Evolutionary conservation across 2,888 invertebrate species (phyloP).

Genomic region (Calliphora vomitoria): DNA sequence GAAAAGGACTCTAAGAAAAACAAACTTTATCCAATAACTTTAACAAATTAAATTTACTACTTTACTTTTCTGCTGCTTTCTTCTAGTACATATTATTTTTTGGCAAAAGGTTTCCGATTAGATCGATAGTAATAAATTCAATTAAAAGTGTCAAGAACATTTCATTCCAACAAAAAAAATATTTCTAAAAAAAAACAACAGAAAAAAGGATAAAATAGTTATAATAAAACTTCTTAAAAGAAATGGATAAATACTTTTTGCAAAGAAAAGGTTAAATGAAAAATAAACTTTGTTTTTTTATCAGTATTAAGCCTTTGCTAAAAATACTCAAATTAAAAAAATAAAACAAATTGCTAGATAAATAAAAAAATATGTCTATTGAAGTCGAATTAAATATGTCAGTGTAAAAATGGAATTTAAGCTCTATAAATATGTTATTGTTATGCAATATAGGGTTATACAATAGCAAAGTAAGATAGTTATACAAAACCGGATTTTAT

Average conservation of each 20-base stretch:
- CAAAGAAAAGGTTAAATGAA: slow-evolving; percentile 28
- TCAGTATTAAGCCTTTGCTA: background rate
- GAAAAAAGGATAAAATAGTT: slow-evolving; percentile 22
- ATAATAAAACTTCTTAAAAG: slow-evolving; percentile 1
- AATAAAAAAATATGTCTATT: background rate
- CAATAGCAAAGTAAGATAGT: too few species aligned
- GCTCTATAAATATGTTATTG: too few species aligned
- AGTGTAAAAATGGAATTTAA: too few species aligned
- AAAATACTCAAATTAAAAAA: background rate
- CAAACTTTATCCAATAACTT: slow-evolving; percentile 61
- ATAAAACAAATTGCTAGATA: background rate
- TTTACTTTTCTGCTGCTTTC: slow-evolving; percentile 40
- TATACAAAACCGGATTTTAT: too few species aligned
- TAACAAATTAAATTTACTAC: slow-evolving; percentile 68
- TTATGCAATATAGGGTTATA: too few species aligned
- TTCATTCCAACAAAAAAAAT: slow-evolving; percentile 35
- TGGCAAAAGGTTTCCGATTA: slow-evolving; percentile 67
- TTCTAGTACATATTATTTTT: slow-evolving; percentile 35
- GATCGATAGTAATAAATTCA: slow-evolving; percentile 73
- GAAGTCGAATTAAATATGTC: background rate
- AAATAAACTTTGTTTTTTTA: slow-evolving; percentile 33
- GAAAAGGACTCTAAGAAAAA: slow-evolving; percentile 37
- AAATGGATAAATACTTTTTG: background rate
- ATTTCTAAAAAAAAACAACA: slow-evolving; percentile 6
- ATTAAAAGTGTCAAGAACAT: slow-evolving; percentile 72